These are phyloP conservation scores for Polypedilum pembai DNA, from an alignment of 1,140 invertebrate species.

Conservation along the genomic window DNA sequence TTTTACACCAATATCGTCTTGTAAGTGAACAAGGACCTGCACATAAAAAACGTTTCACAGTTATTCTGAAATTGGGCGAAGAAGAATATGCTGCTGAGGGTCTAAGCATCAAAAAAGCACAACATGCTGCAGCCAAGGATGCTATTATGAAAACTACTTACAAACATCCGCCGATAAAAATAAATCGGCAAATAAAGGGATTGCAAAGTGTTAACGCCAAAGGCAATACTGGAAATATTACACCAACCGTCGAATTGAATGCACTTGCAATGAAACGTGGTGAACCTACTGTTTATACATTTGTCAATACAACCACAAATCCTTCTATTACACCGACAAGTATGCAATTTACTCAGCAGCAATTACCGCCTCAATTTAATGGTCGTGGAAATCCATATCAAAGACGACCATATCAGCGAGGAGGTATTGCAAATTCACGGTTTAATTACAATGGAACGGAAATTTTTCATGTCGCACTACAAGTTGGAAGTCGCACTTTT, in stretches of 20 bases:
- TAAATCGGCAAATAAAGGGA: conserved; percentile 37
- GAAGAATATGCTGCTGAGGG: conserved; percentile 84
- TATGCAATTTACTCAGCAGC: conserved; percentile 43
- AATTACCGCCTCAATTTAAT: conserved; percentile 33
- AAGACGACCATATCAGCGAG: background rate
- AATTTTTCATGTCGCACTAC: conserved; percentile 51
- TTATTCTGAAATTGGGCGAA: conserved; percentile 85
- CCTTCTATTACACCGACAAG: conserved; percentile 38
- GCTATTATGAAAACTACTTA: conserved; percentile 79
- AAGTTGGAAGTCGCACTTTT: conserved; percentile 79
- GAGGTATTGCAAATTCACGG: conserved; percentile 19
- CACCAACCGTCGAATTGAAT: conserved; percentile 91
- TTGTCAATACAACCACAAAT: conserved; percentile 43
- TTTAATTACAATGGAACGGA: conserved; percentile 40
- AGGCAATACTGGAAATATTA: conserved; percentile 59
- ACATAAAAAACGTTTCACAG: conserved; percentile 94
- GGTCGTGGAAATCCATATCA: conserved; percentile 15
- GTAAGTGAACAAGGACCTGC: conserved; percentile 76
- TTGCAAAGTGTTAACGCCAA: conserved; percentile 31
- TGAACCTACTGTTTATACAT: conserved; percentile 73
- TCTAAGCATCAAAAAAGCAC: conserved; percentile 94
- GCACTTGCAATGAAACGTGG: conserved; percentile 91
- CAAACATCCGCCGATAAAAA: conserved; percentile 74
- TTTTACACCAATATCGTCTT: conserved; percentile 81
- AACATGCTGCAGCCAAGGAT: conserved; percentile 85